Evolutionary conservation across 53 echinoderm and acorn worm genomes (phyloP), one percentile per base, ranked within the genome.

Genomic region (Stichopus horrens): DNA sequence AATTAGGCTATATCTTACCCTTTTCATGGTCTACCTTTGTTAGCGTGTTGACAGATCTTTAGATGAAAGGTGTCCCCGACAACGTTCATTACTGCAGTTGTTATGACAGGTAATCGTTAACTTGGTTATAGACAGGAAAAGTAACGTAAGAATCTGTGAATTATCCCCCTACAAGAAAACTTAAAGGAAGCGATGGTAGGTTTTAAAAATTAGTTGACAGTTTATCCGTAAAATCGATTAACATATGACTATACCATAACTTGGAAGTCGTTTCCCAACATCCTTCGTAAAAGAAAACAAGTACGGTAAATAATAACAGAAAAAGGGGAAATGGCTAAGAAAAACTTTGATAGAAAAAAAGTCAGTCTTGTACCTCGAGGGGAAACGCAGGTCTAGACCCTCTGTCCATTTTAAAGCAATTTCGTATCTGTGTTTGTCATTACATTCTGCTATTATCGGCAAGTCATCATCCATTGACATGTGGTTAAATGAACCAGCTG

Each of bases 161-260:
- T 37, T 37, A 37, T 37, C 37, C 37, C 37, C 37, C 37, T 37
- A 37, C 37, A 37, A 37, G 37, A 37, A 37, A 37, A 37, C 37
- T 1, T 37, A 37, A 37, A 37, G 37, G 2, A 37, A 37, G 37
- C 0, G 37, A 37, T 0, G 37, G 37, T 37, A 37, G 63, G 7
- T 63, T 63, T 0, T 10, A 13, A 16, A 63, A 63, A 63, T 63
- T 16, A 13, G 10, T 63, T 63, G 11, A 63, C 63, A 63, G 63
- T 63, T 63, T 63, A 63, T 63, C 63, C 63, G 63, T 63, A 63
- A 63, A 63, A 63, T 63, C 63, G 63, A 63, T 63, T 63, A 63
- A 63, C 63, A 63, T 63, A 63, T 63, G 63, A 13, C 63, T 37
- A 63, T 13, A 63, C 7, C 63, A 63, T 16, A 37, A 37, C 63